Conservation (phyloP, 2,797 vertebrate species). For the Luscinia luscinia region DNA sequence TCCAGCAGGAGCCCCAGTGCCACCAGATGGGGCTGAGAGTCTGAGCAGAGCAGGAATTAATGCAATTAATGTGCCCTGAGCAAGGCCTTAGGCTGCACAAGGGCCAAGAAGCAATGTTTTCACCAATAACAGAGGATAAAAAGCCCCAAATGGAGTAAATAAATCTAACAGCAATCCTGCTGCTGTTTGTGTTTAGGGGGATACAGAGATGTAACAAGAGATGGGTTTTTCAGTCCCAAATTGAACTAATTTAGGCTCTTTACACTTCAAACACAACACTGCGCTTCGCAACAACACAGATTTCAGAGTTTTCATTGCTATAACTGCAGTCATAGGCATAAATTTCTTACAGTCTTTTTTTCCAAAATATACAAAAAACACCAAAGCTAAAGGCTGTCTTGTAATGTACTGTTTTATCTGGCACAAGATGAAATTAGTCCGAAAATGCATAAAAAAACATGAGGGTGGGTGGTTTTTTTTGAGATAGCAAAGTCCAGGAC, state of each 20-base stretch:
- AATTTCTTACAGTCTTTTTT: background rate
- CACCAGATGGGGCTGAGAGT: slow-evolving; percentile 71
- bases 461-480: background rate
- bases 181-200: accelerated
- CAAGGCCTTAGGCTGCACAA: background rate
- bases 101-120: background rate
- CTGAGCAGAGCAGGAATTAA: slow-evolving; percentile 39
- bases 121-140: background rate
- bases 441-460: background rate
- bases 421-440: accelerated
- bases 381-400: background rate
- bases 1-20: background rate
- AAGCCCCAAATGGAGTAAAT: accelerated
- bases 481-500: background rate
- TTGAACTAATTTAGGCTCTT: background rate
- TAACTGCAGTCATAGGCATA: background rate
- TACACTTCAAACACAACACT: background rate
- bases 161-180: background rate
- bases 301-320: background rate
- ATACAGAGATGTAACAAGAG: background rate
- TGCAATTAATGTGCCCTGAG: background rate
- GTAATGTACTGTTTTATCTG: background rate
- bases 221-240: background rate
- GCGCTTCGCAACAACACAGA: background rate
- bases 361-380: too few relatives aligned